Percentiles rank a stretch among this genome's conserved stretches.
These are phyloP conservation scores for Montipora foliosa DNA, from an alignment of 64 coral and sea anemone species.

Conservation along the genomic window DNA sequence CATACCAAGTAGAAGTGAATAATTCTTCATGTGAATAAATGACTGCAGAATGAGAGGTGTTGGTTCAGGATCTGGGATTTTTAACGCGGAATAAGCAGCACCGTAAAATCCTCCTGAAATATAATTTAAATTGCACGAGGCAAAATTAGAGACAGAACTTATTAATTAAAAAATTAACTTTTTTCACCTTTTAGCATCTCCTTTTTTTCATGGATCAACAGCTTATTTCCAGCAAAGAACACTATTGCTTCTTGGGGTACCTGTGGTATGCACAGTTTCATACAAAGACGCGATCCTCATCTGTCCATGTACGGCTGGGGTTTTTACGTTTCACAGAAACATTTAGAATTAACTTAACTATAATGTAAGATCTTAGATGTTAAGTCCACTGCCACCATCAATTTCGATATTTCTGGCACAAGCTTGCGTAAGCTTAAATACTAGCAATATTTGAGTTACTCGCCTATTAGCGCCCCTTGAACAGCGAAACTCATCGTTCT, in stretches of 20 bases:
- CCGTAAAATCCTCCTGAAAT: constrained; percentile 84
- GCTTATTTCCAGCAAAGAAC: too few species aligned
- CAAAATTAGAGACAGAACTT: neutral
- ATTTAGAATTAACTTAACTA: too few species aligned
- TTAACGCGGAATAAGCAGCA: constrained; percentile 67
- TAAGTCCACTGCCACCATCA: too few species aligned
- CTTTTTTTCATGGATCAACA: too few species aligned
- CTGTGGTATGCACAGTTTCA: neutral
- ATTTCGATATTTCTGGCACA: too few species aligned
- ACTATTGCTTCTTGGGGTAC: neutral
- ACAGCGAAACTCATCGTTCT: constrained; percentile 82
- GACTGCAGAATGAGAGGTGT: constrained; percentile 93
- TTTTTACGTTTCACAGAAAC: too few species aligned
- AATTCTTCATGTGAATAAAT: constrained; percentile 85
- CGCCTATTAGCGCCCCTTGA: constrained; percentile 85
- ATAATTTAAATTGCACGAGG: neutral
- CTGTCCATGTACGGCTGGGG: too few species aligned
- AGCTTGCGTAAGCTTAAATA: neutral
- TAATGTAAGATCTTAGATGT: too few species aligned
- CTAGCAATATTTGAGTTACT: constrained; percentile 9
- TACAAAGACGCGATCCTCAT: too few species aligned
- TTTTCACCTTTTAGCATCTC: too few species aligned
- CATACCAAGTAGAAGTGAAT: constrained; percentile 85
- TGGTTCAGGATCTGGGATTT: constrained; percentile 76
- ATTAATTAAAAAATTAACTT: too few species aligned